Evolutionary conservation across 1,140 invertebrate genomes (phyloP).

Genomic region (Philotrypesis tridentata): DNA sequence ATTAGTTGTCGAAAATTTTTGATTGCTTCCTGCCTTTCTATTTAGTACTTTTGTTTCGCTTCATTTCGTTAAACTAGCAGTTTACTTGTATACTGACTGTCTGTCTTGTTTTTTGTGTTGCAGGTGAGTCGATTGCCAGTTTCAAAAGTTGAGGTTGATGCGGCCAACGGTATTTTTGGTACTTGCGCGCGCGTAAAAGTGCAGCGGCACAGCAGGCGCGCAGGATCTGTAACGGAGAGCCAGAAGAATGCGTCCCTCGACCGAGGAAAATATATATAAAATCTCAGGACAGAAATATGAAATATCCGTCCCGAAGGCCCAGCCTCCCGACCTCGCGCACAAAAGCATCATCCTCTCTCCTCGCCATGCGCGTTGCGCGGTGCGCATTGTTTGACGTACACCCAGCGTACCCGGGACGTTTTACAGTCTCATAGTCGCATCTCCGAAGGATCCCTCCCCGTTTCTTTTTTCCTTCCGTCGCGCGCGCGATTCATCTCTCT

Average conservation of each 20-base stretch:
- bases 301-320: constrained; percentile 31
- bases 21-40: neutral
- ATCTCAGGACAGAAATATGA: constrained; percentile 34
- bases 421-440: constrained; percentile 47
- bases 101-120: neutral
- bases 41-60: neutral
- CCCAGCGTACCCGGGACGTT: no score
- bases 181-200: no score
- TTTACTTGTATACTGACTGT: neutral
- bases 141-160: no score
- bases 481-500: constrained; percentile 8
- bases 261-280: constrained; percentile 16
- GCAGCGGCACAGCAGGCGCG: no score
- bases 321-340: neutral
- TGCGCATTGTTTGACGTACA: constrained; percentile 30
- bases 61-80: neutral
- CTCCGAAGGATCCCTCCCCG: constrained; percentile 35
- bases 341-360: constrained; percentile 30
- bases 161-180: no score
- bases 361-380: neutral
- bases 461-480: constrained; percentile 25
- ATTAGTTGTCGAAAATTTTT: constrained; percentile 9
- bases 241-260: neutral
- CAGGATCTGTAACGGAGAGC: no score
- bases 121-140: constrained; percentile 11